Percentiles rank a stretch among this genome's conserved stretches.
phyloP scores from a whole-genome alignment of 2,113 vertebrate species.

The Crotalus horridus region DNA sequence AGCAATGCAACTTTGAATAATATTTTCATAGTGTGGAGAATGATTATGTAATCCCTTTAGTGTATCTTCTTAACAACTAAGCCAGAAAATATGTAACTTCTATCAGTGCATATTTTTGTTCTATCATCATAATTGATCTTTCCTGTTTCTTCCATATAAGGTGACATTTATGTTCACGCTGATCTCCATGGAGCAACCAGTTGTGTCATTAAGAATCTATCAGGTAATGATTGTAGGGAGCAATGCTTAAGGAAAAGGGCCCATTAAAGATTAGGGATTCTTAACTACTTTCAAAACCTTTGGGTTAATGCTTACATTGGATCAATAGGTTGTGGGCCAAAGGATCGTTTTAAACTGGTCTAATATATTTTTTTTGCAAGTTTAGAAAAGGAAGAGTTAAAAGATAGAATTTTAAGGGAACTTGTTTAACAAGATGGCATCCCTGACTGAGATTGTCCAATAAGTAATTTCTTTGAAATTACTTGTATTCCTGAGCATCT shows the following conservation, averaged over 20 bases:
- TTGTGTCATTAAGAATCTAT: conserved; percentile 93
- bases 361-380: neutral
- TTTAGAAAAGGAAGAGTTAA: too few relatives aligned
- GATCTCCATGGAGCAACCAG: conserved; percentile 97
- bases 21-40: neutral
- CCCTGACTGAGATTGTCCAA: neutral
- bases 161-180: conserved; percentile 93
- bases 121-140: neutral
- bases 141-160: conserved; percentile 60
- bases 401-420: neutral
- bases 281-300: neutral
- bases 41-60: neutral
- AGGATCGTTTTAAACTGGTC: neutral
- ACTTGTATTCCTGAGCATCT: neutral
- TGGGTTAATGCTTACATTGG: neutral
- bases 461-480: neutral
- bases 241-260: neutral
- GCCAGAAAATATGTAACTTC: neutral
- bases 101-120: neutral
- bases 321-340: too few relatives aligned
- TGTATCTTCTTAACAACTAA: neutral
- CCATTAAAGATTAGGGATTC: neutral
- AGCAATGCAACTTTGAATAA: neutral
- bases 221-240: conserved; percentile 71
- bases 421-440: neutral